phyloP scores from a whole-genome alignment of 2,888 invertebrate genomes.

The Campoletis raptor region DNA sequence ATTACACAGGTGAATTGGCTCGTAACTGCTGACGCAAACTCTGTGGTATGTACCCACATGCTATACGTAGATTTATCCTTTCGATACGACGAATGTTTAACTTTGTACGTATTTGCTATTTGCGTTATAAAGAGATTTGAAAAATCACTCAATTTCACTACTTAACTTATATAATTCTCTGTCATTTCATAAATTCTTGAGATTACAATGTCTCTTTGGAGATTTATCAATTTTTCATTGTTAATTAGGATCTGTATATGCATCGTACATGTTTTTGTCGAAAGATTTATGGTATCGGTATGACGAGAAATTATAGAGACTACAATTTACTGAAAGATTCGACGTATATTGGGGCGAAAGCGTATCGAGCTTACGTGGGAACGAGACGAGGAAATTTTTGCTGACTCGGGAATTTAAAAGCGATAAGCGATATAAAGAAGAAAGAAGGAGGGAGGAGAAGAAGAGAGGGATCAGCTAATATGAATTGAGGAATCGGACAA shows the following conservation, averaged over 20 bases:
- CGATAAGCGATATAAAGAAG: not conserved
- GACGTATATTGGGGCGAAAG: constrained; percentile 30
- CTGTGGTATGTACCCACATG: constrained; percentile 15
- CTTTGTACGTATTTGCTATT: constrained; percentile 2
- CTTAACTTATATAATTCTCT: not conserved
- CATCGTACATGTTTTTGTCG: not conserved
- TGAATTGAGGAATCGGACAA: constrained; percentile 42
- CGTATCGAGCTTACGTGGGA: constrained; percentile 24
- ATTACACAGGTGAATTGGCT: constrained; percentile 54
- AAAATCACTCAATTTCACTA: not conserved
- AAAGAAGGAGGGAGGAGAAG: not conserved
- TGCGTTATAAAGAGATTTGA: constrained; percentile 3
- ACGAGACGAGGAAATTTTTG: constrained; percentile 13
- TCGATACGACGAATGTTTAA: not conserved
- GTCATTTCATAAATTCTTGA: not conserved
- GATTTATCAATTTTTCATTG: not conserved
- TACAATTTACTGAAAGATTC: constrained; percentile 52
- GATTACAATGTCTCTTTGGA: not conserved
- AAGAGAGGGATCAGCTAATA: not conserved
- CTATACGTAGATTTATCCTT: constrained; percentile 1
- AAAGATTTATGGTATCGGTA: constrained; percentile 38
- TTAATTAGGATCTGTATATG: not conserved
- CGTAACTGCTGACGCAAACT: constrained; percentile 37
- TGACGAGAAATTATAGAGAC: constrained; percentile 32
- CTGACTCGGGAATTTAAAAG: constrained; percentile 35